Evolutionary conservation across 2,113 vertebrate genomes (phyloP).

Genomic region (Microcebus ravelobensis): DNA sequence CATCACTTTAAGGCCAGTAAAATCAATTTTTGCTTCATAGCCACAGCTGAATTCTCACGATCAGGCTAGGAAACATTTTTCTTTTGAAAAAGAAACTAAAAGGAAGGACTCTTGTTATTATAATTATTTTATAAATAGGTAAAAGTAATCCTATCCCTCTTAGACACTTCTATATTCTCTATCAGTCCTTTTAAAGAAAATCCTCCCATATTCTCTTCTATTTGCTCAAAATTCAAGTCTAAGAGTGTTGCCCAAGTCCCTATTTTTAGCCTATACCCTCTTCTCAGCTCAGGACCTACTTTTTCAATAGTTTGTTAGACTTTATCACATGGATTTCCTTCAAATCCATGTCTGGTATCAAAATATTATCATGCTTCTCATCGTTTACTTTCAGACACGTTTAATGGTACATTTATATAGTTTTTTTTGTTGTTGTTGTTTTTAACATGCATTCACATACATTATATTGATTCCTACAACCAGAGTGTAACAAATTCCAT

Average conservation of each 20-base stretch:
- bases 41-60: background rate
- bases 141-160: background rate
- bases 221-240: background rate
- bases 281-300: background rate
- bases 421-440: background rate
- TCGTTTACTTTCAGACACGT: background rate
- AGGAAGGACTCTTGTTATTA: background rate
- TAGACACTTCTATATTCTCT: background rate
- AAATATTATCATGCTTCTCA: background rate
- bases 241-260: background rate
- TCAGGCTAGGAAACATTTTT: background rate
- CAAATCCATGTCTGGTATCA: background rate
- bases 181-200: background rate
- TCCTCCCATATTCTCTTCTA: background rate
- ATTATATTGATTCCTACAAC: background rate
- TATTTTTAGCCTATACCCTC: background rate
- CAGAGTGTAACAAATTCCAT: background rate
- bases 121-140: slow-evolving; percentile 31
- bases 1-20: background rate
- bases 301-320: background rate
- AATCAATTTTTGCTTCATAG: background rate
- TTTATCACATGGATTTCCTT: background rate
- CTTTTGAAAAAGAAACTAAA: background rate
- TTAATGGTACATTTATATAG: background rate
- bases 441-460: background rate